Percentiles rank a stretch among this genome's conserved stretches.
Evolutionary conservation across 2,113 vertebrate genomes (phyloP).

Genomic region (Barbus barbus): DNA sequence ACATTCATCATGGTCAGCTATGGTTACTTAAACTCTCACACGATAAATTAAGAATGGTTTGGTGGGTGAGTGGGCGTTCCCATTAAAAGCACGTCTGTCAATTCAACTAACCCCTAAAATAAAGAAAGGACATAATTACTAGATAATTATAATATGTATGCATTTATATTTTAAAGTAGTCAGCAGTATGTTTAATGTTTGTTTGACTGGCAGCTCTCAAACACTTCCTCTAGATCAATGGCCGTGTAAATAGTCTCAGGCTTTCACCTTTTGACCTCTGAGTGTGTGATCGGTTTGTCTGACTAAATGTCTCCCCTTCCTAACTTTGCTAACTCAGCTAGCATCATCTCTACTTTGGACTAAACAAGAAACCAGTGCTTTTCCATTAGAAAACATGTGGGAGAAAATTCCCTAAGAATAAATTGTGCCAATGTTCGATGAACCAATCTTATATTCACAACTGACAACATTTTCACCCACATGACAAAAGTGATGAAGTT

Average conservation of each 20-base stretch:
- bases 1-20: conserved; percentile 78
- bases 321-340: not conserved
- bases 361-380: not conserved
- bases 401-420: no score
- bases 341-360: not conserved
- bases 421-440: no score
- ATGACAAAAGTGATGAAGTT: no score
- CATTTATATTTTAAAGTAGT: no score
- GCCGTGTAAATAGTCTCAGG: not conserved
- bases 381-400: no score
- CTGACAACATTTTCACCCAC: no score
- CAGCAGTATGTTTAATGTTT: no score
- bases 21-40: conserved; percentile 69
- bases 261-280: conserved; percentile 8
- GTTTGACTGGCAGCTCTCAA: not conserved
- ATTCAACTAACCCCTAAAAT: not conserved
- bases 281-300: not conserved
- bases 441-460: no score
- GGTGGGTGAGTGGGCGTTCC: not conserved
- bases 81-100: not conserved
- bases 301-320: not conserved
- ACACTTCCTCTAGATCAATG: not conserved
- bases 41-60: conserved; percentile 54
- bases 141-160: no score
- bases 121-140: no score